Conservation (phyloP, 2,113 vertebrate species). For the Edolisoma coerulescens region DNA sequence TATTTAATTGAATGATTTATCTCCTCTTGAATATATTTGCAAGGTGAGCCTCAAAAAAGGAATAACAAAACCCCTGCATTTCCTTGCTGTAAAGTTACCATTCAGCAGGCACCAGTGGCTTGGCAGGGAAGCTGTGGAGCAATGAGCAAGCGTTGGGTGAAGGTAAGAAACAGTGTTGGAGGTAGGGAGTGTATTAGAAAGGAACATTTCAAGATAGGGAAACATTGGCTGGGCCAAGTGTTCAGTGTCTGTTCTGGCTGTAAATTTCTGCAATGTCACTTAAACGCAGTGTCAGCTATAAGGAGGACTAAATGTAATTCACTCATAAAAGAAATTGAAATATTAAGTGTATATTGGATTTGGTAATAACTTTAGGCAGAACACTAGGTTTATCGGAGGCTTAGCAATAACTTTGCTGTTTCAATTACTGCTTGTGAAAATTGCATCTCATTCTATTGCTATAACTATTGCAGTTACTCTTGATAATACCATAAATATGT, state of each 20-base stretch:
- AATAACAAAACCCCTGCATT: background rate
- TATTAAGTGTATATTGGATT: background rate
- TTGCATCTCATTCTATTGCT: background rate
- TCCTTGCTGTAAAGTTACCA: background rate
- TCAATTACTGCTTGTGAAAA: constrained; percentile 1
- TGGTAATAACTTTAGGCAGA: background rate
- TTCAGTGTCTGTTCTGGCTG: background rate
- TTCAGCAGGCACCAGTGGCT: background rate
- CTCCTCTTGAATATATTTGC: background rate
- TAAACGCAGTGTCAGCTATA: background rate
- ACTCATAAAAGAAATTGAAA: background rate
- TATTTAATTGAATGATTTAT: background rate
- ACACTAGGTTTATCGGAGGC: background rate
- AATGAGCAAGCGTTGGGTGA: background rate
- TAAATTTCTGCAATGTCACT: background rate
- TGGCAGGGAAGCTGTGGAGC: background rate
- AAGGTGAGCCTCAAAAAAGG: background rate
- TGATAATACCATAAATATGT: background rate
- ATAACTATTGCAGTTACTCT: background rate
- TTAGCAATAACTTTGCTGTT: background rate
- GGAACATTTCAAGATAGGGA: background rate
- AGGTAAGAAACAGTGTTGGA: background rate
- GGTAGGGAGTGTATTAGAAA: background rate
- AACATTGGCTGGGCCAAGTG: background rate
- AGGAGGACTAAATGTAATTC: background rate